phyloP scores from a whole-genome alignment of 2,888 invertebrate species.

The Altica lythri region DNA sequence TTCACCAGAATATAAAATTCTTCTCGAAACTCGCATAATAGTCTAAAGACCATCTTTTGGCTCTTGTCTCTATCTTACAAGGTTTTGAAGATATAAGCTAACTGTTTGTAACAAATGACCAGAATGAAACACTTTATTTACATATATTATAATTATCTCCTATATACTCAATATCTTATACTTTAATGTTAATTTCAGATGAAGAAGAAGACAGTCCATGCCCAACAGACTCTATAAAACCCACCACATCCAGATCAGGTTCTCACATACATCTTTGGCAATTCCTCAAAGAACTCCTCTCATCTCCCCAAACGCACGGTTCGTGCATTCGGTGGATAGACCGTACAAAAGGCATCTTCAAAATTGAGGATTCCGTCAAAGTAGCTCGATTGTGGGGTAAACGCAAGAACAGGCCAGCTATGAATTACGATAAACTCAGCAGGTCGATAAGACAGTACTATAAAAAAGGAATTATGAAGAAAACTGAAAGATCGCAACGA shows the following conservation, averaged over 20 bases:
- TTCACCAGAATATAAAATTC: no score
- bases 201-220: slow-evolving; percentile 59
- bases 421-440: slow-evolving; percentile 99
- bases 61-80: no score
- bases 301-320: slow-evolving; percentile 85
- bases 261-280: slow-evolving; percentile 99
- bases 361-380: slow-evolving; percentile 97
- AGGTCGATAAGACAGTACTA: slow-evolving; percentile 98
- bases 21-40: no score
- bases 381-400: slow-evolving; percentile 98
- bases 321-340: slow-evolving; percentile 98
- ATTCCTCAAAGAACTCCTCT: slow-evolving; percentile 93
- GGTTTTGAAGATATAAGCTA: no score
- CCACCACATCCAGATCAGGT: slow-evolving; percentile 60
- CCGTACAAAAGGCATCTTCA: slow-evolving; percentile 92
- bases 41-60: no score
- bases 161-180: neutral
- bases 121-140: no score
- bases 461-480: slow-evolving; percentile 99
- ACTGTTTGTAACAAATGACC: no score
- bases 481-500: slow-evolving; percentile 96
- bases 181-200: slow-evolving; percentile 41
- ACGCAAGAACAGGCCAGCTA: slow-evolving; percentile 96
- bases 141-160: neutral
- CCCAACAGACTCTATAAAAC: slow-evolving; percentile 45